phyloP scores from a whole-genome alignment of 2,888 invertebrate genomes.

The Hyppa rectilinea region DNA sequence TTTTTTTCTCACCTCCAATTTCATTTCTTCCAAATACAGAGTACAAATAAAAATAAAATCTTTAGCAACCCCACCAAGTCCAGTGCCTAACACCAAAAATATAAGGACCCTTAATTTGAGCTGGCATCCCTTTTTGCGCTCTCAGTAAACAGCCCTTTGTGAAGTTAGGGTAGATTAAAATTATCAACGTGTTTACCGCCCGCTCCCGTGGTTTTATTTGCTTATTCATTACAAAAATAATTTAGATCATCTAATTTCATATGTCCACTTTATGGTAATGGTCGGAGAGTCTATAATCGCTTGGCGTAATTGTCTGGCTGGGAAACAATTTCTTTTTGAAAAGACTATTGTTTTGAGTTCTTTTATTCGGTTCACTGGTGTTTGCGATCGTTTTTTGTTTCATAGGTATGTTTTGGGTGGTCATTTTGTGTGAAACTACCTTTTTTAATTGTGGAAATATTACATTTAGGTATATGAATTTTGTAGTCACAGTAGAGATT shows the following conservation, averaged over 20 bases:
- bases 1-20: neutral
- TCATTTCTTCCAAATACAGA: neutral
- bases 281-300: slow-evolving; percentile 44
- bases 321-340: slow-evolving; percentile 37
- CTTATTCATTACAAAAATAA: slow-evolving; percentile 69
- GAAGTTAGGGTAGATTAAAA: slow-evolving; percentile 77
- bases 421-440: slow-evolving; percentile 3
- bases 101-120: slow-evolving; percentile 76
- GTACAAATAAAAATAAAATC: neutral
- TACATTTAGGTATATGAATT: neutral
- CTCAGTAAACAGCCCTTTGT: slow-evolving; percentile 75
- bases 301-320: slow-evolving; percentile 21
- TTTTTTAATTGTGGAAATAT: neutral
- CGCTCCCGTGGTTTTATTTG: slow-evolving; percentile 73
- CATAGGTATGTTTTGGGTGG: slow-evolving; percentile 19
- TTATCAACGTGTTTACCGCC: slow-evolving; percentile 77
- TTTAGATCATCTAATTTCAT: slow-evolving; percentile 45
- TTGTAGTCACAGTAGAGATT: neutral
- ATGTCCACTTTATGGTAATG: slow-evolving; percentile 44
- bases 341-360: slow-evolving; percentile 51
- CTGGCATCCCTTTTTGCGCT: slow-evolving; percentile 79
- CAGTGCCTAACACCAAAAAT: slow-evolving; percentile 67
- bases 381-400: slow-evolving; percentile 39
- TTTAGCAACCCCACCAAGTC: slow-evolving; percentile 39
- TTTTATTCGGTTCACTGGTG: slow-evolving; percentile 41